A percentile compares a stretch with the other conserved stretches of the same genome.
phyloP scores from a whole-genome alignment of 2,113 vertebrate genomes.

The Trachemys scripta region DNA sequence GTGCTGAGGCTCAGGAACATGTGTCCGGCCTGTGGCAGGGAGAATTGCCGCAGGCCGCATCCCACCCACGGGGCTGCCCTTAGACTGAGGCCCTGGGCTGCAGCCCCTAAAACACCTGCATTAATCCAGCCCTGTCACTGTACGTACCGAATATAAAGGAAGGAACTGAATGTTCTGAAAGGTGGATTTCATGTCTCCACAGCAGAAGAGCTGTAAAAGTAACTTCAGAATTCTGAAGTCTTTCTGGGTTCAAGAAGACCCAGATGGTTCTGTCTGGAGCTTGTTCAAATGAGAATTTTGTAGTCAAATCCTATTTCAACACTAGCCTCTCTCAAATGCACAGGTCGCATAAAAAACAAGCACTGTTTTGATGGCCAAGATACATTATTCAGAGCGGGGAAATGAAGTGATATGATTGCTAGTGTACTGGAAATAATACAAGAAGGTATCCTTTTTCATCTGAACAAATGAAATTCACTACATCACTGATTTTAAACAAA shows the following conservation, averaged over 20 bases:
- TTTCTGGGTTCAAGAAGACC: neutral
- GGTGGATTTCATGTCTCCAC: neutral
- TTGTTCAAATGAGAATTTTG: neutral
- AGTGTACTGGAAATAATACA: neutral
- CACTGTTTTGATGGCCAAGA: neutral
- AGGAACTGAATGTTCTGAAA: neutral
- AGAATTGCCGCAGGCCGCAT: no score
- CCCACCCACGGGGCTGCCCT: no score
- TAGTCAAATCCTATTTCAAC: neutral
- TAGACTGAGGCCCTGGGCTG: no score
- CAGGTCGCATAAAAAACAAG: neutral
- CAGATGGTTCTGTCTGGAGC: neutral
- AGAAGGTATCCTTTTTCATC: neutral
- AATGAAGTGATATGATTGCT: neutral
- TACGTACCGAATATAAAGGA: neutral
- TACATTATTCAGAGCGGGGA: neutral
- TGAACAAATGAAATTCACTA: neutral
- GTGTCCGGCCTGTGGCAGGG: no score
- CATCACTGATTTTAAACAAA: slow-evolving; percentile 10
- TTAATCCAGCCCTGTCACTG: neutral
- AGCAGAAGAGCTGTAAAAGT: neutral
- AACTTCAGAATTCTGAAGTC: neutral
- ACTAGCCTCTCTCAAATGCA: neutral
- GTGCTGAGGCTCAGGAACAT: no score
- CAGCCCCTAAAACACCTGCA: no score